Evolutionary conservation across 2,888 invertebrate genomes (phyloP).

Genomic region (Uropetala carovei): DNA sequence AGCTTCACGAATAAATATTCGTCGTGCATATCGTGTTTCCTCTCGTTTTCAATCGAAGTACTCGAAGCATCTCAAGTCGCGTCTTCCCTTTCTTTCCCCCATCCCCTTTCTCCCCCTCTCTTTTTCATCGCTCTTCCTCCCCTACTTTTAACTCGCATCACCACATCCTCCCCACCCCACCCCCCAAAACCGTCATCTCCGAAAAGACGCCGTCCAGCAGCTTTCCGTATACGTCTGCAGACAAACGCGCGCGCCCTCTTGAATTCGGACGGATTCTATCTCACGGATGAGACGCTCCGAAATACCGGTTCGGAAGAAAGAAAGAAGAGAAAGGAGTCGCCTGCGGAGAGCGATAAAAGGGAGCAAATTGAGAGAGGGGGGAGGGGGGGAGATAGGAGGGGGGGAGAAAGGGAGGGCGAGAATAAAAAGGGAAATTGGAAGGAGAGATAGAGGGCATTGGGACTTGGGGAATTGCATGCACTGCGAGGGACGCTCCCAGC

Average conservation of each 20-base stretch:
- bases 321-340: background rate
- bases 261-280: slow-evolving; percentile 6
- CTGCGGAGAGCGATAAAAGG: too few relatives aligned
- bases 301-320: slow-evolving; percentile 4
- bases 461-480: background rate
- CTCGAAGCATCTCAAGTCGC: too few relatives aligned
- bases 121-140: background rate
- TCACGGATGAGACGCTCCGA: background rate
- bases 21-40: too few relatives aligned
- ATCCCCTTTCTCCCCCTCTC: too few relatives aligned
- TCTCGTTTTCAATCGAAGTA: too few relatives aligned
- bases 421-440: background rate
- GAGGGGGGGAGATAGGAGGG: too few relatives aligned
- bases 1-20: too few relatives aligned
- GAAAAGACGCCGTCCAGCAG: slow-evolving; percentile 11
- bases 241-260: background rate
- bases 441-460: slow-evolving; percentile 35
- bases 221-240: slow-evolving; percentile 20
- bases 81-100: too few relatives aligned
- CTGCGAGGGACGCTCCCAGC: background rate
- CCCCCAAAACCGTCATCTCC: background rate
- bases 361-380: too few relatives aligned
- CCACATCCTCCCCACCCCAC: background rate
- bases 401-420: too few relatives aligned
- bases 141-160: background rate